Evolutionary conservation across 2,797 vertebrate genomes (phyloP).

Genomic region (Acipenser transmontanus): DNA sequence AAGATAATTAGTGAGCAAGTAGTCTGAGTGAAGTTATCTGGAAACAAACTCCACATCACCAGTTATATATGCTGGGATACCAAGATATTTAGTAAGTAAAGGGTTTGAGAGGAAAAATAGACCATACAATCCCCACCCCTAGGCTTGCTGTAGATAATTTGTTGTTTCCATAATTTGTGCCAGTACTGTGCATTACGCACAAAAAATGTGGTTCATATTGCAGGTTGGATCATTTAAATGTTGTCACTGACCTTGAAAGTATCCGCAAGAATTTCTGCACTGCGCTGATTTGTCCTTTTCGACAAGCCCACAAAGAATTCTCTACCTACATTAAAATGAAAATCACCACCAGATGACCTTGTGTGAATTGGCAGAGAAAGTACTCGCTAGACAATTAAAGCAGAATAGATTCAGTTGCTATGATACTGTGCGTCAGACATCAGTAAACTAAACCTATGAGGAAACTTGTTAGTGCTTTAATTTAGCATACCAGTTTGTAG

Average conservation of each 20-base stretch:
- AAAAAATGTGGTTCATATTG: too few relatives aligned
- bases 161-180: too few relatives aligned
- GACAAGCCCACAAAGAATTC: constrained; percentile 98
- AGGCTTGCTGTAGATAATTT: too few relatives aligned
- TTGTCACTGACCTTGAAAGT: constrained; percentile 81
- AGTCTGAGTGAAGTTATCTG: too few relatives aligned
- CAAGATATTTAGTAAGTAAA: too few relatives aligned
- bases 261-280: constrained; percentile 94
- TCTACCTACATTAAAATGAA: constrained; percentile 61
- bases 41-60: too few relatives aligned
- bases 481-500: constrained; percentile 51
- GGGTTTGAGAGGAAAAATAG: too few relatives aligned
- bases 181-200: too few relatives aligned
- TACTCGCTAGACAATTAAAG: neutral
- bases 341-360: constrained; percentile 18
- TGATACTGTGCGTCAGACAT: constrained; percentile 46
- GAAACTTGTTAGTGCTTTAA: constrained; percentile 47
- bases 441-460: constrained; percentile 44
- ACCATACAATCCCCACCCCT: too few relatives aligned
- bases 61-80: too few relatives aligned
- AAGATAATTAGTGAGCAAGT: too few relatives aligned
- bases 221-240: constrained; percentile 11
- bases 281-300: constrained; percentile 91
- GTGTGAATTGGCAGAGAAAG: neutral
- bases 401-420: constrained; percentile 26